phyloP scores from a whole-genome alignment of 37 sponge, comb jelly and placozoan genomes.

The Oscarella lobularis region DNA sequence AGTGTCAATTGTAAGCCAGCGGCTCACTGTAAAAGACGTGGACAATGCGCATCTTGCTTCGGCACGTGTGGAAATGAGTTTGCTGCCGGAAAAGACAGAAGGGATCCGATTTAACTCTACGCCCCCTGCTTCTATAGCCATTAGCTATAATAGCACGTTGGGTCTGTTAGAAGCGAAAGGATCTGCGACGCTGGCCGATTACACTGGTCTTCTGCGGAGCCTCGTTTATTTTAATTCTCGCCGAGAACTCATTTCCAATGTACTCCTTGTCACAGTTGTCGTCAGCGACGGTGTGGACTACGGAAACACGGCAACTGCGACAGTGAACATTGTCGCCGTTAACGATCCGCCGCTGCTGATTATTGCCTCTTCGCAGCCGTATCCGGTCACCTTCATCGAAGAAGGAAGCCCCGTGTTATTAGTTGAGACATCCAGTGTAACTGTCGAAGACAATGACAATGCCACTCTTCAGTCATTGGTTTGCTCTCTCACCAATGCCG shows the following conservation, averaged over 20 bases:
- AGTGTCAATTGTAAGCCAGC: constrained; percentile 7
- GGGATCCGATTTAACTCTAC: background rate
- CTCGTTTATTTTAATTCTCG: constrained; percentile 37
- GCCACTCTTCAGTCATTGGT: too few species aligned
- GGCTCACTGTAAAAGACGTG: background rate
- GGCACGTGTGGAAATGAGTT: background rate
- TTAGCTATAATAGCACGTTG: background rate
- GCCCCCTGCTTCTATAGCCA: background rate
- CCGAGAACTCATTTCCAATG: constrained; percentile 29
- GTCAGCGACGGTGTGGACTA: constrained; percentile 28
- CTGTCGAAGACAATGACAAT: constrained; percentile 35
- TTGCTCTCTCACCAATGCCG: too few species aligned
- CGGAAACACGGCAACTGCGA: constrained; percentile 8
- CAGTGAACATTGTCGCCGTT: constrained; percentile 8
- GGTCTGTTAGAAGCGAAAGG: constrained; percentile 11
- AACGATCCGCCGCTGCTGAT: constrained; percentile 35
- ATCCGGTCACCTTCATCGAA: constrained; percentile 13
- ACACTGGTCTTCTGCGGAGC: constrained; percentile 7
- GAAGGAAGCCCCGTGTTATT: constrained; percentile 30
- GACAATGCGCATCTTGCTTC: background rate
- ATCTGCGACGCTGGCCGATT: constrained; percentile 20
- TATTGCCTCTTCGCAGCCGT: background rate
- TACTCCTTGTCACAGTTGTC: constrained; percentile 10
- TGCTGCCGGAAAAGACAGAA: background rate
- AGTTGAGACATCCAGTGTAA: constrained; percentile 5